These are phyloP conservation scores for Sarotherodon lohbergeri DNA, from an alignment of 2,113 vertebrate species.

Conservation along the genomic window DNA sequence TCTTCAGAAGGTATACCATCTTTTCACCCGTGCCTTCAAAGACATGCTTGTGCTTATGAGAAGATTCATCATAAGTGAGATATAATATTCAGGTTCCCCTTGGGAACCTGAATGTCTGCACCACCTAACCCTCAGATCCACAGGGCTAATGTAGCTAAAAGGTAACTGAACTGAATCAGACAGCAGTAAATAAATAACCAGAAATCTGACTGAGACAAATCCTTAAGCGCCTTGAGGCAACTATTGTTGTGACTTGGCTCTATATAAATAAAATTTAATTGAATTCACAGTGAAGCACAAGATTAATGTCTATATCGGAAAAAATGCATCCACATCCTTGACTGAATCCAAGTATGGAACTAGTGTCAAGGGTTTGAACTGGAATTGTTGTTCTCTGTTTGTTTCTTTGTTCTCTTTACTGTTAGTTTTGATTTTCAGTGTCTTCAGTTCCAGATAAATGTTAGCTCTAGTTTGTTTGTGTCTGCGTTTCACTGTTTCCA, in stretches of 20 bases:
- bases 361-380: background rate
- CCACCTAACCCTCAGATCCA: background rate
- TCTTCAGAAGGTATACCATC: background rate
- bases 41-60: background rate
- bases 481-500: accelerated
- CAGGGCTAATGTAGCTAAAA: background rate
- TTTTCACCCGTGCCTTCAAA: background rate
- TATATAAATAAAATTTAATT: background rate
- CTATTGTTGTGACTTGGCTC: background rate
- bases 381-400: background rate
- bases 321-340: background rate
- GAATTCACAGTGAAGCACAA: background rate
- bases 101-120: background rate
- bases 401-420: background rate
- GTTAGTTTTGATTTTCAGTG: background rate
- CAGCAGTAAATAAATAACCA: background rate
- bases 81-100: background rate
- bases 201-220: background rate
- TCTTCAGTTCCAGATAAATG: background rate
- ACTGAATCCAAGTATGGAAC: background rate
- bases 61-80: background rate
- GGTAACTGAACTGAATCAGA: background rate
- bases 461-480: background rate
- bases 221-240: background rate
- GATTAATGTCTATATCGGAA: background rate